Base-by-base conservation (phyloP, 2,888 invertebrate genomes). In the Plagodis pulveraria region DNA sequence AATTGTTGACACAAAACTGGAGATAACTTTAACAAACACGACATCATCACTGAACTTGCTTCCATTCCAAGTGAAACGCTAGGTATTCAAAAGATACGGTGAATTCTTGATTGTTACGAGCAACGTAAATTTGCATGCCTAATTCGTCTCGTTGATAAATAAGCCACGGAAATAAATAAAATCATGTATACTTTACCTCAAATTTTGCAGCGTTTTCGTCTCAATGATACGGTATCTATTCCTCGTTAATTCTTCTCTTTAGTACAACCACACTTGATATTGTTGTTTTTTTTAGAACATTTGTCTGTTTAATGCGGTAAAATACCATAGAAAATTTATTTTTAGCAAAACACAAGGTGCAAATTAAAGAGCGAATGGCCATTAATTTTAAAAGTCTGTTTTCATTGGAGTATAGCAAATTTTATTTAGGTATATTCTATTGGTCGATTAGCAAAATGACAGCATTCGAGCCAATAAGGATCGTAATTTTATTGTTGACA, bases 171-270 rank as follows among this genome's bases (percentile, higher is more conserved):
- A 78, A 72, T 74, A 65, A 70, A 72, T 76, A 79, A 69, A 69
- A 74, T 70, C 65, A 63, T 70, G 65, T 70, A 69, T 73, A 75
- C 72, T 76, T 84, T 87, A 85, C 85, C 87, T 84, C 66, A 61
- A 48, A 51, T 57, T 64, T 56, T 67, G 68, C 67, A 78, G 74
- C 70, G 59, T 69, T 68, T 72, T 61, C 61, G 41, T 45, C 51
- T 38, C 34, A 35, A 45, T 49, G 44, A 10, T 6, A 40, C 42
- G 33, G 52, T 34, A 38, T 38, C 9, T 47, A 6, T 45, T 36
- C 43, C 11, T 45, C 12, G 38, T 9, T 11, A 33, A 8, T n/a
- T 36, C 10, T 45, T 33, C n/a, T 33, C 22, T 10, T 9, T 11
- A 11, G 35, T n/a, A 12, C 4, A 45, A 45, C 12, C 35, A 33